Evolutionary conservation across 2,888 invertebrate genomes (phyloP).

Genomic region (Eubasilissa splendida): DNA sequence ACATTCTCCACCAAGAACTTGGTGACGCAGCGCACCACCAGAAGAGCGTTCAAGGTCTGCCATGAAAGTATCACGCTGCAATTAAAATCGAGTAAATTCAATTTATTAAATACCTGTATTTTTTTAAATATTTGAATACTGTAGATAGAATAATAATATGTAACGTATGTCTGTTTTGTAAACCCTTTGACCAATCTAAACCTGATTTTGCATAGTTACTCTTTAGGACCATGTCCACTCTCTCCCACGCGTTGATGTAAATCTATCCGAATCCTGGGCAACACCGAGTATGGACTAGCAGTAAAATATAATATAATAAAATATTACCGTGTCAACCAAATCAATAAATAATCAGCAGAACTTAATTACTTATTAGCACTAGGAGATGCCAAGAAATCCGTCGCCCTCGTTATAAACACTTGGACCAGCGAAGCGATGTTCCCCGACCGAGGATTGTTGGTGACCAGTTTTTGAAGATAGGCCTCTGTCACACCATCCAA

Average conservation of each 20-base stretch:
- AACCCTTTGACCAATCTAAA: no score
- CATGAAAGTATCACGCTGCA: conserved; percentile 81
- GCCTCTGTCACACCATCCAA: conserved; percentile 87
- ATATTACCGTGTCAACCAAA: no score
- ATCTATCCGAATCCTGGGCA: no score
- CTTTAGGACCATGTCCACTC: no score
- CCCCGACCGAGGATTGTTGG: conserved; percentile 90
- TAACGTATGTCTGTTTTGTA: no score
- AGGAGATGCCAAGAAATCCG: conserved; percentile 87
- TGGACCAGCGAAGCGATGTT: conserved; percentile 92
- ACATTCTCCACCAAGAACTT: conserved; percentile 94
- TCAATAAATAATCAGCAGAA: background rate
- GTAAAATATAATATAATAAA: no score
- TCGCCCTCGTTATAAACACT: conserved; percentile 86
- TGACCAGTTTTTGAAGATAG: conserved; percentile 82
- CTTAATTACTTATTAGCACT: conserved; percentile 88
- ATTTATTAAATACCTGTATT: background rate
- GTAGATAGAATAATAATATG: no score
- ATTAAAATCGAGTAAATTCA: background rate
- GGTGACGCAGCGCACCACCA: conserved; percentile 86
- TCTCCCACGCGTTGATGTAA: no score
- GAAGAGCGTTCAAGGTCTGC: conserved; percentile 95
- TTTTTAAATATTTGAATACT: no score
- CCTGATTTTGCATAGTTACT: no score
- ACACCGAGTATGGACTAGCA: no score